Conservation (phyloP, 2,113 vertebrate genomes). For the Strix uralensis region DNA sequence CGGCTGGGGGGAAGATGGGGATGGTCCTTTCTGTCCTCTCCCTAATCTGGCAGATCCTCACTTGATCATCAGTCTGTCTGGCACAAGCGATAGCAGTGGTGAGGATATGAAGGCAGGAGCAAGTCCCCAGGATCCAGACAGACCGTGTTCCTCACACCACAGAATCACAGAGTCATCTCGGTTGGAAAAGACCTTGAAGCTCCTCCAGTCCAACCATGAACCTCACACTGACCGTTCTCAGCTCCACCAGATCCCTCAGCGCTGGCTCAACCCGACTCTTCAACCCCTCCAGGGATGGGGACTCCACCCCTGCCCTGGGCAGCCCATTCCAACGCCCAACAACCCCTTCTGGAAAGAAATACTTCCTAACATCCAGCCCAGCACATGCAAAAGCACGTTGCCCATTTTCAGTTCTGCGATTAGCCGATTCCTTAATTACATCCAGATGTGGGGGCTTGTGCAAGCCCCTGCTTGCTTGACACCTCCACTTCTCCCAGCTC, state of each 20-base stretch:
- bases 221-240: no score
- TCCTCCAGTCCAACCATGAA: no score
- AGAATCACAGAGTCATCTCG: no score
- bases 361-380: no score
- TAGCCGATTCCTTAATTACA: background rate
- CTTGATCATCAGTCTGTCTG: background rate
- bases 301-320: no score
- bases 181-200: no score
- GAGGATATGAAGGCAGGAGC: background rate
- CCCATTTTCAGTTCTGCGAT: background rate
- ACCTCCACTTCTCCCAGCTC: background rate
- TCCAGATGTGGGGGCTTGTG: background rate
- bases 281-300: no score
- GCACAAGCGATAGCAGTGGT: background rate
- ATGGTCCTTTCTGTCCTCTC: background rate
- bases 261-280: no score
- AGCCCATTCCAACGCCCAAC: no score
- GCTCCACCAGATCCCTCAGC: no score
- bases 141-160: rapidly evolving
- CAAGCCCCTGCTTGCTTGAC: background rate
- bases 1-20: background rate
- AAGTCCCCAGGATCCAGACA: background rate
- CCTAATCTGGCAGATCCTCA: background rate
- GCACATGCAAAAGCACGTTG: rapidly evolving
- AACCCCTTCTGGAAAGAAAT: no score